phyloP scores from a whole-genome alignment of 1,140 invertebrate species.

The Oppia nitens region DNA sequence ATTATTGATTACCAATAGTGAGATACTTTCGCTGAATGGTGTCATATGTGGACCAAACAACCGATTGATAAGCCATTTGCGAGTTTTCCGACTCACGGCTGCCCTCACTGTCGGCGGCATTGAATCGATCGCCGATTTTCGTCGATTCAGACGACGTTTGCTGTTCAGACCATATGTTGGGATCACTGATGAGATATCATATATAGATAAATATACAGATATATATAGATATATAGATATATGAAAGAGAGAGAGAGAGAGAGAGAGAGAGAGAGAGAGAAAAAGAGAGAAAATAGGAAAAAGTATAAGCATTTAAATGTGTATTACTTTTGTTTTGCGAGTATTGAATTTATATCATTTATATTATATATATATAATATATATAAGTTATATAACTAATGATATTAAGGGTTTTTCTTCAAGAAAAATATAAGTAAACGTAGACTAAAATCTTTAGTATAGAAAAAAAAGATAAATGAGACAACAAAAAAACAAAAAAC shows the following conservation, averaged over 20 bases:
- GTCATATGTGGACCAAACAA: constrained; percentile 67
- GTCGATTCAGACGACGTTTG: not conserved
- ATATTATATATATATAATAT: too few relatives aligned
- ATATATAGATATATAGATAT: not conserved
- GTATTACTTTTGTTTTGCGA: too few relatives aligned
- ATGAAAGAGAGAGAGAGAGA: not conserved
- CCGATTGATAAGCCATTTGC: constrained; percentile 14
- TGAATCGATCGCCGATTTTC: constrained; percentile 27
- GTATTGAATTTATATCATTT: too few relatives aligned
- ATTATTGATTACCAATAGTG: constrained; percentile 46
- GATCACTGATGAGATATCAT: not conserved
- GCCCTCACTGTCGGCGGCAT: constrained; percentile 26
- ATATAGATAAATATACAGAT: not conserved
- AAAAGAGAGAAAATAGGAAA: not conserved
- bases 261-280: not conserved
- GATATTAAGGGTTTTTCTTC: too few relatives aligned
- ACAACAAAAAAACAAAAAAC: too few relatives aligned
- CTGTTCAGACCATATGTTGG: not conserved
- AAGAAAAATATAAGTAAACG: too few relatives aligned
- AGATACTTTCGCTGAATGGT: constrained; percentile 71
- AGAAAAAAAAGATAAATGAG: too few relatives aligned
- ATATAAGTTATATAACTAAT: too few relatives aligned
- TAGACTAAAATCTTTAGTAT: too few relatives aligned
- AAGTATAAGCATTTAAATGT: not conserved
- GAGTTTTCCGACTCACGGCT: constrained; percentile 32